Percentiles rank a stretch among this genome's conserved stretches.
Evolutionary conservation across 2,888 invertebrate genomes (phyloP).

Genomic region (Darwinula stevensoni): DNA sequence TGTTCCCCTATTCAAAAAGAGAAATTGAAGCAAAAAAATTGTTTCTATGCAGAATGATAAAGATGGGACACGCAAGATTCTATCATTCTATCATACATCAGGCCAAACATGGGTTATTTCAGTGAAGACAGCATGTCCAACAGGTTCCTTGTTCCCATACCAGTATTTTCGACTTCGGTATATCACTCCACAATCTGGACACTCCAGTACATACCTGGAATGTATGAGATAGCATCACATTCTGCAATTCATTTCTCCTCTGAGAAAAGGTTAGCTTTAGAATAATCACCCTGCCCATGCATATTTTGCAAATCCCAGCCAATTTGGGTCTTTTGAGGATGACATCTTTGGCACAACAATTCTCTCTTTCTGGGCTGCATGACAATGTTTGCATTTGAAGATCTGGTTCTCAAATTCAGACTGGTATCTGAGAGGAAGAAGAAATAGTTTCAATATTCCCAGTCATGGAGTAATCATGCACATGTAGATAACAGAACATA

Average conservation of each 20-base stretch:
- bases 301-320: conserved; percentile 37
- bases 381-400: conserved; percentile 30
- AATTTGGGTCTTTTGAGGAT: conserved; percentile 22
- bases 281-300: conserved; percentile 36
- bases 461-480: too few species aligned
- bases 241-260: conserved; percentile 3
- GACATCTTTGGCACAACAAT: conserved; percentile 25
- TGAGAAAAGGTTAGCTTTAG: not conserved
- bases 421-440: conserved; percentile 37
- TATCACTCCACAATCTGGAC: conserved; percentile 38
- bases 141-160: conserved; percentile 46
- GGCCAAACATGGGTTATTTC: conserved; percentile 38
- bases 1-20: too few species aligned
- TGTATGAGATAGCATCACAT: conserved; percentile 5
- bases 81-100: conserved; percentile 16
- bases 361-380: conserved; percentile 26
- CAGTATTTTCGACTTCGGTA: conserved; percentile 42
- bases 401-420: conserved; percentile 40
- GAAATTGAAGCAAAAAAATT: too few species aligned
- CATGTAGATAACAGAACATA: too few species aligned
- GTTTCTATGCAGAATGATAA: conserved; percentile 9
- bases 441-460: too few species aligned
- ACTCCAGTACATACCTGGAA: conserved; percentile 32
- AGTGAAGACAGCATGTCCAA: conserved; percentile 29
- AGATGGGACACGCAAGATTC: not conserved